phyloP scores from a whole-genome alignment of 2,797 vertebrate genomes.

The Botia kubotai region DNA sequence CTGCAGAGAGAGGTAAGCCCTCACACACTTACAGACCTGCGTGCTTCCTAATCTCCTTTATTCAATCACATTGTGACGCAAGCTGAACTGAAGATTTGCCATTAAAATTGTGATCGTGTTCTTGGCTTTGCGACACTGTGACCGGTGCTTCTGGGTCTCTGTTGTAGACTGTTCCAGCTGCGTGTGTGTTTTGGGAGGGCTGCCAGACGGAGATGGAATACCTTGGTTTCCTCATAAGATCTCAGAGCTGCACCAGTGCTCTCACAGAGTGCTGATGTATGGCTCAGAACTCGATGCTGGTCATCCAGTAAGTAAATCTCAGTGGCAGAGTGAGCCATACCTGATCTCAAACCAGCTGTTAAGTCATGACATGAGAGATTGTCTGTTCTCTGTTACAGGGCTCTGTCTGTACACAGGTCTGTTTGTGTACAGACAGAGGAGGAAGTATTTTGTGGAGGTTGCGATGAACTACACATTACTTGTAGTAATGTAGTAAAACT shows the following conservation, averaged over 20 bases:
- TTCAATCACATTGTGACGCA: not conserved
- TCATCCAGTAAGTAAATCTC: slow-evolving; percentile 83
- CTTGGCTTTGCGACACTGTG: not conserved
- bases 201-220: slow-evolving; percentile 87
- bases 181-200: slow-evolving; percentile 68
- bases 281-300: slow-evolving; percentile 96
- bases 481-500: too few relatives aligned
- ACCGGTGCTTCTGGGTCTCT: slow-evolving; percentile 26
- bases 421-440: slow-evolving; percentile 93
- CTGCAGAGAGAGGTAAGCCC: slow-evolving; percentile 81
- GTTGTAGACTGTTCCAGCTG: slow-evolving; percentile 59
- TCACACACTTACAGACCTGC: too few relatives aligned
- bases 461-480: slow-evolving; percentile 95
- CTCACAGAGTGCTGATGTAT: slow-evolving; percentile 95
- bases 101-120: not conserved
- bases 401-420: too few relatives aligned
- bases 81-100: not conserved
- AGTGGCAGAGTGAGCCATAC: too few relatives aligned
- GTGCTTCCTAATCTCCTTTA: too few relatives aligned
- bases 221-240: slow-evolving; percentile 99
- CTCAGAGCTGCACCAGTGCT: slow-evolving; percentile 92
- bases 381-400: slow-evolving; percentile 77
- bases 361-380: not conserved
- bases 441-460: slow-evolving; percentile 97
- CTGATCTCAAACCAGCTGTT: not conserved